Evolutionary conservation across 2,888 invertebrate species (phyloP), one percentile per base, ranked within the genome.

Genomic region (Cerastis leucographa): DNA sequence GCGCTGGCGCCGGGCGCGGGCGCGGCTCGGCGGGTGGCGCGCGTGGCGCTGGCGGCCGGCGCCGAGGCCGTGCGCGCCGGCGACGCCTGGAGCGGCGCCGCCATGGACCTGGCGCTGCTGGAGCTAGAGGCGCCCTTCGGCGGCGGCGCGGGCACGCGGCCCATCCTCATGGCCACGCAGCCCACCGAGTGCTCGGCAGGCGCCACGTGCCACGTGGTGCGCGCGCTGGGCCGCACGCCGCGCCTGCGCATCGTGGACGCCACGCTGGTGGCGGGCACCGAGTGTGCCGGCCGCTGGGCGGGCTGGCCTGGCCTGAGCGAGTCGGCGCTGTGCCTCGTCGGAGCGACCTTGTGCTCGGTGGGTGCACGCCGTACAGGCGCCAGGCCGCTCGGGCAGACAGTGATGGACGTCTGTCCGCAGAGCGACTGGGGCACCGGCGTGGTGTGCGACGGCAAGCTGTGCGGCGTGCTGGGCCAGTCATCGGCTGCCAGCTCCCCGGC

Each of bases 371-470:
- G 40, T 22, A 8, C 14, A 3, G n/a, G 22, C 40, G 19, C 12
- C 8, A 12, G 11, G 25, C 19, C 35, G 42, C 19, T 4, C 22
- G 14, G 19, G 19, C 65, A 17, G 19, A 7, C 2, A 49, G 22
- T 69, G 80, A 72, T 11, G 25, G 5, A 0, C 35, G 35, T 71
- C 9, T 80, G 40, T 75, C 59, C 71, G 74, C 88, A 94, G 94
- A 90, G 87, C 71, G 95, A 95, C 81, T 87, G 93, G 88, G 95
- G 95, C 70, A 92, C 93, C 56, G 95, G 94, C 82, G 92, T 95
- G 73, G 95, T 95, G 84, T 94, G 95, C 90, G 92, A 85, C 76
- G 95, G 95, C 86, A 92, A 92, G 90, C 91, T 95, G 89, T 94
- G 95, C 90, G 95, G 93, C 85, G 94, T 95, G 87, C 80, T 94